A percentile compares a stretch with the other conserved stretches of the same genome.
Evolutionary conservation across 2,113 vertebrate species (phyloP).

Genomic region (Loxodonta africana): DNA sequence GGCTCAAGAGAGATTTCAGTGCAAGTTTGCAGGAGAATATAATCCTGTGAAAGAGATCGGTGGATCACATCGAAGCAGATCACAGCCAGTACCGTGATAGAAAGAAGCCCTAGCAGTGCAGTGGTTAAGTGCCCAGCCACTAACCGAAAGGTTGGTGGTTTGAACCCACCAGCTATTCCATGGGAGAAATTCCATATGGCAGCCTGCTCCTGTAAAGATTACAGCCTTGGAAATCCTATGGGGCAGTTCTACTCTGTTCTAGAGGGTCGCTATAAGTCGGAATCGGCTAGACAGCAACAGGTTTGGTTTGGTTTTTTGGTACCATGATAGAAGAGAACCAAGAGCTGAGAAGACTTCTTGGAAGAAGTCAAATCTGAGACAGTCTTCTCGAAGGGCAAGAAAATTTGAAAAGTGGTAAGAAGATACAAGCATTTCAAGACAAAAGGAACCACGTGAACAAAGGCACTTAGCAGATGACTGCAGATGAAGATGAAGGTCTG

Average conservation of each 20-base stretch:
- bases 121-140: no score
- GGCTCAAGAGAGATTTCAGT: rapidly evolving
- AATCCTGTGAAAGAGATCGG: background rate
- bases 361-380: rapidly evolving
- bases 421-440: rapidly evolving
- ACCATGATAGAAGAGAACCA: background rate
- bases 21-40: background rate
- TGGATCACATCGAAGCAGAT: rapidly evolving
- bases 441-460: background rate
- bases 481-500: no score
- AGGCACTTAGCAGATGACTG: background rate
- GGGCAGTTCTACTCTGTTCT: no score
- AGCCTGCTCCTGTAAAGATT: no score
- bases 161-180: no score
- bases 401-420: rapidly evolving
- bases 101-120: no score
- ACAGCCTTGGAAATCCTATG: no score
- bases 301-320: no score
- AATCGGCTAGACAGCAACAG: background rate
- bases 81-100: no score
- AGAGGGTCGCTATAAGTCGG: no score
- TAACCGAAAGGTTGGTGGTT: background rate
- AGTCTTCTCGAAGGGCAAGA: background rate
- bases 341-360: background rate
- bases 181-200: no score